Evolutionary conservation across 1,140 invertebrate genomes (phyloP), one percentile per base, ranked within the genome.

Genomic region (Doryteuthis pealeii): DNA sequence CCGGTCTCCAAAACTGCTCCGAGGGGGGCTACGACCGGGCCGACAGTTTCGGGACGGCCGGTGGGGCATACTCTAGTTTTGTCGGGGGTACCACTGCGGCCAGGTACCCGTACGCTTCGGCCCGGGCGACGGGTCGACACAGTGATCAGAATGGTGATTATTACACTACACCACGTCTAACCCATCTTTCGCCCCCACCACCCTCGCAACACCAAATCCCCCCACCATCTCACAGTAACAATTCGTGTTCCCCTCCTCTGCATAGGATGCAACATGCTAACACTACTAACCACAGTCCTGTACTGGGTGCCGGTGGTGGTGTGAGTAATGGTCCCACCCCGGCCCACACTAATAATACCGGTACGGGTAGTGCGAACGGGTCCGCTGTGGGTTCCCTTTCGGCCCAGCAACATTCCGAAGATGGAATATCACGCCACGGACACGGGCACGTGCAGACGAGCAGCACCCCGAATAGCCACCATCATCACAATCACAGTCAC

Each of bases 1-100:
- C 78, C n/a, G 80, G 79, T 31, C 74, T 81, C 62, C 82, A 84
- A 74, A 82, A 80, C 70, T 84, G 82, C 80, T 71, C 81, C 18
- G 82, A 84, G 67, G 79, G 79, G 40, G 78, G 76, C 75, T 80
- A 76, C 74, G 80, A 81, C 49, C 79, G 81, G 72, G 80, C 80
- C 77, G 80, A 78, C 49, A 80, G 79, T 70, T 84, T 80, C 74
- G 78, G 77, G 33, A 74, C 78, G 65, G 77, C 81, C 33, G 82
- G 79, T 32, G 77, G 78, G 35, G 79, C 83, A 49, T 84, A 84
- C 72, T 73, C 81, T 31, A 78, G 82, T 65, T 83, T 81, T 65
- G 78, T 78, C 35, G 35, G 35, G 35, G 35, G 35, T 40, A 40
- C 35, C 35, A 10, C 35, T 5, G 77, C 79, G 65, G 76, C 76